Conservation (phyloP, 2,888 invertebrate genomes). For the Heteromurus nitidus region DNA sequence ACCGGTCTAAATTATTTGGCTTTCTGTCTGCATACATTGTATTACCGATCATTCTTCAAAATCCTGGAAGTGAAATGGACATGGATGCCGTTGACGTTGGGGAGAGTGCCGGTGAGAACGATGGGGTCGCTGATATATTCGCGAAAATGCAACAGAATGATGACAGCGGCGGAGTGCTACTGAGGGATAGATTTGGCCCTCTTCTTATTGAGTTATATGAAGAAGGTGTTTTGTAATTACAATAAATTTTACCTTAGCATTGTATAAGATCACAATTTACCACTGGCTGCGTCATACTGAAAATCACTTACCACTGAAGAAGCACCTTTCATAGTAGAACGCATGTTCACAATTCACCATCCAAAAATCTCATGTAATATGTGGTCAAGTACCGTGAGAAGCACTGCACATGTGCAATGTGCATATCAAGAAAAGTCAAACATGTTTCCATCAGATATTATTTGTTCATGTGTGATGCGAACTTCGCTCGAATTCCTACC, state of each 20-base stretch:
- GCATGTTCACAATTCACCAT: no score
- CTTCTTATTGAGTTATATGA: constrained; percentile 44
- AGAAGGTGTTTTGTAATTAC: constrained; percentile 56
- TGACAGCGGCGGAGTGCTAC: constrained; percentile 1
- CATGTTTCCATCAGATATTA: no score
- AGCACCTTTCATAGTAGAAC: background rate
- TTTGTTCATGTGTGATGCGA: no score
- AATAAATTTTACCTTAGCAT: no score
- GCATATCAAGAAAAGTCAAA: no score
- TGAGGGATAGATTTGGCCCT: constrained; percentile 15
- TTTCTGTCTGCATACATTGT: constrained; percentile 37
- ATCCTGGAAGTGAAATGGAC: constrained; percentile 25
- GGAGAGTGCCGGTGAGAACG: background rate
- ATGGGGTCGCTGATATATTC: background rate
- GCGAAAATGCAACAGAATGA: constrained; percentile 3
- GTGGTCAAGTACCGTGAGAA: no score
- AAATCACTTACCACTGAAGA: background rate
- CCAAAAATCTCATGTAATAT: no score
- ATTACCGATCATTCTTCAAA: constrained; percentile 35
- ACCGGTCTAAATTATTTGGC: constrained; percentile 44
- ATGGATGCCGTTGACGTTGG: constrained; percentile 35
- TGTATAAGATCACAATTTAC: no score
- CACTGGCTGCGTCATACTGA: no score
- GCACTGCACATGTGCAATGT: no score
- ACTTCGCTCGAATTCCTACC: no score